Evolutionary conservation across 2,888 invertebrate species (phyloP), one percentile per base, ranked within the genome.

Genomic region (Brachycybe producta): DNA sequence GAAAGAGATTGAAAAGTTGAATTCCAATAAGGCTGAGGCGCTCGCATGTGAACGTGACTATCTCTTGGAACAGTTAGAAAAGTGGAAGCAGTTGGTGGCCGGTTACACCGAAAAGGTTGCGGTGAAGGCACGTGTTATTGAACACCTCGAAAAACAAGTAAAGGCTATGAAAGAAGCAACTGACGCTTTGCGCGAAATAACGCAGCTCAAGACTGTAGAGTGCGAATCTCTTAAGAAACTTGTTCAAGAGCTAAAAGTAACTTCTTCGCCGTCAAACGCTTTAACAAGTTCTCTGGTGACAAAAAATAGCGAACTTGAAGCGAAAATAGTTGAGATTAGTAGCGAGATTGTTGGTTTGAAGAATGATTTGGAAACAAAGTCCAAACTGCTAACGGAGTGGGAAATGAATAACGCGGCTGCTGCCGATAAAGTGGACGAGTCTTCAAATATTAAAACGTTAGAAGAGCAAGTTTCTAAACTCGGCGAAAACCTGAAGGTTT

Each of bases 181-280:
- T 13, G 61, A 59, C 39, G 85, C 54, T 77, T 78, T 62, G 79
- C 45, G 51, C 32, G 52, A 55, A n/a, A 51, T 57, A 27, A 49
- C 40, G 27, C 34, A 26, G 34, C 34, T 49, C 5, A 41, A 34
- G 43, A 23, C 24, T 7, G 15, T n/a, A 15, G 49, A 49, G 21
- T 13, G 26, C 3, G n/a, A 42, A 3, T 42, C 42, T 13, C 42
- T 42, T 8, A 42, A 42, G 15, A 26, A 26, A 17, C 19, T 42
- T 11, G 27, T 42, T 8, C 24, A 42, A 17, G 42, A 36, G 36
- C 11, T 35, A 24, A 46, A 46, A 35, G 2, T 15, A 5, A 36
- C 11, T 15, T 46, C n/a, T 17, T 21, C 7, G 17, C 28, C 3
- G 44, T 44, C 21, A 24, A 46, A 46, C 2, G 15, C n/a, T n/a